These are phyloP conservation scores for Caenorhabditis auriculariae DNA, from an alignment of 2,888 invertebrate species.

Conservation along the genomic window DNA sequence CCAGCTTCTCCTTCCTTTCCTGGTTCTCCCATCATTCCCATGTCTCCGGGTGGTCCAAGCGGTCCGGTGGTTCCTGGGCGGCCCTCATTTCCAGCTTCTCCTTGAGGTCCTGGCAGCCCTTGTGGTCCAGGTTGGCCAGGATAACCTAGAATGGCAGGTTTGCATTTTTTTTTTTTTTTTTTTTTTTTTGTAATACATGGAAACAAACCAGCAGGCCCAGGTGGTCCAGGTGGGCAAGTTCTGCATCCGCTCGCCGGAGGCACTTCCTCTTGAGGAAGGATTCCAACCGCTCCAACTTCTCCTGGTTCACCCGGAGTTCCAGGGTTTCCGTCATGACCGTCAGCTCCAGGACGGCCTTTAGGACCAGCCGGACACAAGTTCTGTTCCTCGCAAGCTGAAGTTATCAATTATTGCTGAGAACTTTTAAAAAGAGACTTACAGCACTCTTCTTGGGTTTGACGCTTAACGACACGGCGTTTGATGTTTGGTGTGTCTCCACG, in stretches of 20 bases:
- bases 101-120: conserved; percentile 64
- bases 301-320: conserved; percentile 44
- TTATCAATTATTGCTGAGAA: background rate
- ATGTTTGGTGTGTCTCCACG: conserved; percentile 18
- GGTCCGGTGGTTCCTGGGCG: conserved; percentile 64
- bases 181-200: background rate
- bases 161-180: too few species aligned
- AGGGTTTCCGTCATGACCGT: conserved; percentile 59
- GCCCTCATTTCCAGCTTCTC: conserved; percentile 62
- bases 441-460: conserved; percentile 33
- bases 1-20: conserved; percentile 51
- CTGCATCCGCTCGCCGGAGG: conserved; percentile 26
- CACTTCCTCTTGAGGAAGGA: conserved; percentile 23
- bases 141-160: conserved; percentile 44
- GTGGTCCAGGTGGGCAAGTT: conserved; percentile 41
- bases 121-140: conserved; percentile 56
- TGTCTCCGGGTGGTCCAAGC: conserved; percentile 38
- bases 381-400: conserved; percentile 33
- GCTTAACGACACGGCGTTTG: conserved; percentile 25
- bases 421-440: conserved; percentile 10
- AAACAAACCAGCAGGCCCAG: conserved; percentile 19
- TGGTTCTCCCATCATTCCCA: conserved; percentile 63
- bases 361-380: conserved; percentile 43
- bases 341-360: conserved; percentile 55
- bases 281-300: conserved; percentile 34